Percentiles rank a stretch among this genome's conserved stretches.
These are phyloP conservation scores for Habrosyne pyritoides DNA, from an alignment of 2,888 invertebrate species.

Conservation along the genomic window DNA sequence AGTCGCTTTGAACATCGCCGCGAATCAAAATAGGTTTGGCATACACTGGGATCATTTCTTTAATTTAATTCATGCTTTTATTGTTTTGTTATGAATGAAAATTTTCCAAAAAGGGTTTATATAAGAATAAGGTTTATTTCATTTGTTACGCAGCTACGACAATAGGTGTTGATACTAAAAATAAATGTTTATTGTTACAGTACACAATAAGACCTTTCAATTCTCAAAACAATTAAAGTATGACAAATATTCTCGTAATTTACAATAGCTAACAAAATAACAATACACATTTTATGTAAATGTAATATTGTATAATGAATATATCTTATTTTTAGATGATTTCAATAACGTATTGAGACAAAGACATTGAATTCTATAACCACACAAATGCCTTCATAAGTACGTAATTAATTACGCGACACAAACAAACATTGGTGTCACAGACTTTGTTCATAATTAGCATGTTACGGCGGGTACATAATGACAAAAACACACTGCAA, in stretches of 20 bases:
- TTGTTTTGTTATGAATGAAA: no score
- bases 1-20: conserved; percentile 49
- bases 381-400: conserved; percentile 22
- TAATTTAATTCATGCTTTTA: neutral
- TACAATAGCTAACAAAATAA: neutral
- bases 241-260: neutral
- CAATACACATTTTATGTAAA: neutral
- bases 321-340: conserved; percentile 10
- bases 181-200: neutral
- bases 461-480: conserved; percentile 47
- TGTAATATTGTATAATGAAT: neutral
- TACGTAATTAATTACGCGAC: conserved; percentile 40
- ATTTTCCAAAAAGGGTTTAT: no score
- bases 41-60: conserved; percentile 19
- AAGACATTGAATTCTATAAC: conserved; percentile 12
- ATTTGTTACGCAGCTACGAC: neutral
- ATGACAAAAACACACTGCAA: conserved; percentile 44
- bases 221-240: neutral
- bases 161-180: neutral
- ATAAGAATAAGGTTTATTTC: no score
- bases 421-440: conserved; percentile 36
- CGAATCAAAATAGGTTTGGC: conserved; percentile 29
- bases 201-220: neutral
- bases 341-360: conserved; percentile 18
- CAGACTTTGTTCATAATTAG: conserved; percentile 60